phyloP scores from a whole-genome alignment of 53 echinoderm and acorn worm species.

The Paracentrotus lividus region DNA sequence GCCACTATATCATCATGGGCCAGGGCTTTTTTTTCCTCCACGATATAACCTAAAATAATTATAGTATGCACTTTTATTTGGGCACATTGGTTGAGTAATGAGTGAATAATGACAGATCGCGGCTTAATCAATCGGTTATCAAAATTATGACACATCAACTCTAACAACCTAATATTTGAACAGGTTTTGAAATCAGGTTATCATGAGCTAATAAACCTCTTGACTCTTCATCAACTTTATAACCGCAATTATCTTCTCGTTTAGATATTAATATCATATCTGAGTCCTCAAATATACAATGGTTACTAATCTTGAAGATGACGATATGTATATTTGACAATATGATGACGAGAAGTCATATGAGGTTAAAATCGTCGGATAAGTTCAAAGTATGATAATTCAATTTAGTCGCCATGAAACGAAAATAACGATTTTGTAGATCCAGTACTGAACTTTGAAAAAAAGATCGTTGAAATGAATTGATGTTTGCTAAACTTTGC shows the following conservation, averaged over 20 bases:
- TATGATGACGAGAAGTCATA: neutral
- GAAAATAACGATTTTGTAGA: neutral
- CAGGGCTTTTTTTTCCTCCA: too few relatives aligned
- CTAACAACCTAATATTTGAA: too few relatives aligned
- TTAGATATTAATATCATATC: neutral
- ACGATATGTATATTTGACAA: neutral
- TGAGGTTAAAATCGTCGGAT: too few relatives aligned
- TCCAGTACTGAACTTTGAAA: too few relatives aligned
- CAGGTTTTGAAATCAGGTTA: neutral
- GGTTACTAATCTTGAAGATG: neutral
- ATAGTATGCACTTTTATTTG: neutral
- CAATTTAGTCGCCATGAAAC: too few relatives aligned
- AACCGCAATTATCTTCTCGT: slow-evolving; percentile 16
- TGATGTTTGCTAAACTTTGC: too few relatives aligned
- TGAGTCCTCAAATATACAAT: neutral
- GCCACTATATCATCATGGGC: too few relatives aligned
- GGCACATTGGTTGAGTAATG: too few relatives aligned
- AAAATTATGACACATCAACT: neutral
- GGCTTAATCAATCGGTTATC: neutral
- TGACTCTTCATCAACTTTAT: neutral
- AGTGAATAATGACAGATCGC: too few relatives aligned
- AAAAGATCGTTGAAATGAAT: too few relatives aligned
- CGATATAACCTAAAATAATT: too few relatives aligned
- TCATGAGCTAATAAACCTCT: neutral
- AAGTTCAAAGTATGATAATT: too few relatives aligned